Evolutionary conservation across 2,113 vertebrate genomes (phyloP), one percentile per base, ranked within the genome.

Genomic region (Synchiropus splendidus): DNA sequence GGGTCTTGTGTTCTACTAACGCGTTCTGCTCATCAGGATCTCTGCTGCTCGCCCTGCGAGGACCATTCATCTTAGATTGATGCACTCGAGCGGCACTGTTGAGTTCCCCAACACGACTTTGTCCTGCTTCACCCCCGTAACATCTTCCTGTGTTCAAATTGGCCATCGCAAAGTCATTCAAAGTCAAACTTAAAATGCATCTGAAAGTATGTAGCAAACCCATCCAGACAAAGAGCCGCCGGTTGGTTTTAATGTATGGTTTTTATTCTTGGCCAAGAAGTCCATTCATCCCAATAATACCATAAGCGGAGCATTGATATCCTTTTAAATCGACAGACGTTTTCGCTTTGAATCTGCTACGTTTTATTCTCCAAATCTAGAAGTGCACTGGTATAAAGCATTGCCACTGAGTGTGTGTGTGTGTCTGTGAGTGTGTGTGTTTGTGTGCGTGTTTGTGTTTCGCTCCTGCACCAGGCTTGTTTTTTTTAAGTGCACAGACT

Each of bases 201-300:
- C 48, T 64, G 57, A 63, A 53, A 64, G 45, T 75, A 80, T 74
- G 79, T 81, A 81, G 77, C 75, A 77, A 80, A 74, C 77, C 75
- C 80, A 81, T 59, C 71, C 72, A 81, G 68, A 66, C 77, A 77
- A 75, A 81, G 75, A 27, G 21, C 8, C 21, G n/a, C n/a, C n/a
- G n/a, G n/a, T 27, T 27, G 21, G 21, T 27, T 27, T 27, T 27
- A 27, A 27, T 8, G 21, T 27, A 8, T 27, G 4, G 8, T 8
- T 27, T 27, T 27, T 27, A 27, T 27, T 27, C 8, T 4, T 27
- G 4, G 8, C 21, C 21, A 27, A 27, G 21, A 27, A n/a, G n/a
- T n/a, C n/a, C n/a, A n/a, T 27, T 27, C 8, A 27, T 27, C 4
- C 4, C 21, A 27, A 27, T 27, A 27, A 27, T 27, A 5, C 21